phyloP scores from a whole-genome alignment of 2,797 vertebrate genomes.

The Limnodromus scolopaceus region DNA sequence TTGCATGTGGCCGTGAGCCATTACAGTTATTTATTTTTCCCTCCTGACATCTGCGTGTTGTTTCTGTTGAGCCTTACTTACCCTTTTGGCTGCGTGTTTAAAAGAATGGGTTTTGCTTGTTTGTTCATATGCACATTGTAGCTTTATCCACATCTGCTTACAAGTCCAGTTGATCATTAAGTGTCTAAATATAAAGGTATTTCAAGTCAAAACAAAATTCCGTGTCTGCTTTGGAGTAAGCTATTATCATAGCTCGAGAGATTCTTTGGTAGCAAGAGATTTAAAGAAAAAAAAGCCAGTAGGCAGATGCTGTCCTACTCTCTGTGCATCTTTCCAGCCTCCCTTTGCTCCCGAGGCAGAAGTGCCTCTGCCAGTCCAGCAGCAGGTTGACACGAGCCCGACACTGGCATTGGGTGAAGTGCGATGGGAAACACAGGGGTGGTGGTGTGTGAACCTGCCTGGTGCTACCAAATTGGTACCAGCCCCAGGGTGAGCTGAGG shows the following conservation, averaged over 20 bases:
- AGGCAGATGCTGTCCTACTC: background rate
- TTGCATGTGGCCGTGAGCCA: constrained; percentile 24
- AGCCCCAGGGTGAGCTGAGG: background rate
- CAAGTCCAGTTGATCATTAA: background rate
- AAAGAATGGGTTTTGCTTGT: background rate
- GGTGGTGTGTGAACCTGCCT: background rate
- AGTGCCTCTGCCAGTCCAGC: background rate
- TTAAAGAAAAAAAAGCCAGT: background rate
- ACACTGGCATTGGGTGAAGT: background rate
- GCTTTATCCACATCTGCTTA: constrained; percentile 32
- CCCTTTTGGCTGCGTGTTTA: constrained; percentile 29
- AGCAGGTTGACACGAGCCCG: background rate
- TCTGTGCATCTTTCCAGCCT: background rate
- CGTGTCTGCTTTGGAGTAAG: background rate
- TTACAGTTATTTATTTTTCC: constrained; percentile 43
- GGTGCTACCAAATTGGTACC: background rate
- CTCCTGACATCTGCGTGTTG: constrained; percentile 46
- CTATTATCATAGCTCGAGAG: background rate
- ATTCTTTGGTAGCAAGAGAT: background rate
- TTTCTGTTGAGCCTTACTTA: constrained; percentile 50
- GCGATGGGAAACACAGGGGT: accelerated
- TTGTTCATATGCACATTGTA: background rate
- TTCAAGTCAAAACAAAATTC: constrained; percentile 20
- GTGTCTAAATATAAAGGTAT: background rate
- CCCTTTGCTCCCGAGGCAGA: background rate